Evolutionary conservation across 2,888 invertebrate species (phyloP).

Genomic region (Leptinotarsa tumamoca): DNA sequence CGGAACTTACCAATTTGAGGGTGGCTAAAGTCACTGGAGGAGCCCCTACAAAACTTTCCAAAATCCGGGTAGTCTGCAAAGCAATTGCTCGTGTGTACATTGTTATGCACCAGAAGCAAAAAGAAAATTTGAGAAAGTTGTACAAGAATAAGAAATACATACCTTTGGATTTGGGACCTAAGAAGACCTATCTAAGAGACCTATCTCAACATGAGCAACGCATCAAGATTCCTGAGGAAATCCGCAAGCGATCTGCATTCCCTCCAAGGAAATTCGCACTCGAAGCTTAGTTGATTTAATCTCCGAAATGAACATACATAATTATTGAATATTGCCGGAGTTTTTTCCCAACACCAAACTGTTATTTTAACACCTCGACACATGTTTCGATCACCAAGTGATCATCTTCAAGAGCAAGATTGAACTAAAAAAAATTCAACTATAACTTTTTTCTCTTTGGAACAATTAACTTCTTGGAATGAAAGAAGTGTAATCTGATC

Average conservation of each 20-base stretch:
- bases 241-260: slow-evolving; percentile 87
- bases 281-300: slow-evolving; percentile 82
- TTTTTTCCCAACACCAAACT: no score
- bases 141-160: slow-evolving; percentile 97
- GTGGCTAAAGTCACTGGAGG: slow-evolving; percentile 99
- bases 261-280: slow-evolving; percentile 95
- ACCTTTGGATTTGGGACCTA: slow-evolving; percentile 95
- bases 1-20: slow-evolving; percentile 92
- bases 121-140: slow-evolving; percentile 94
- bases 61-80: slow-evolving; percentile 98
- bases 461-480: no score
- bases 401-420: no score
- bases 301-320: no score
- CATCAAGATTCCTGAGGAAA: slow-evolving; percentile 90
- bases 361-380: no score
- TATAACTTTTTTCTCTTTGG: no score
- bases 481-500: no score
- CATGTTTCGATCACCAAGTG: no score
- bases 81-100: slow-evolving; percentile 98
- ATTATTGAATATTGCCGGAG: no score
- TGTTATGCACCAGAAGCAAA: slow-evolving; percentile 99
- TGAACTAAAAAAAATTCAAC: no score
- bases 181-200: slow-evolving; percentile 96
- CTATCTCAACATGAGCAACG: slow-evolving; percentile 88
- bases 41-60: slow-evolving; percentile 97